Evolutionary conservation across 2,113 vertebrate species (phyloP).

Genomic region (Neoarius graeffei): DNA sequence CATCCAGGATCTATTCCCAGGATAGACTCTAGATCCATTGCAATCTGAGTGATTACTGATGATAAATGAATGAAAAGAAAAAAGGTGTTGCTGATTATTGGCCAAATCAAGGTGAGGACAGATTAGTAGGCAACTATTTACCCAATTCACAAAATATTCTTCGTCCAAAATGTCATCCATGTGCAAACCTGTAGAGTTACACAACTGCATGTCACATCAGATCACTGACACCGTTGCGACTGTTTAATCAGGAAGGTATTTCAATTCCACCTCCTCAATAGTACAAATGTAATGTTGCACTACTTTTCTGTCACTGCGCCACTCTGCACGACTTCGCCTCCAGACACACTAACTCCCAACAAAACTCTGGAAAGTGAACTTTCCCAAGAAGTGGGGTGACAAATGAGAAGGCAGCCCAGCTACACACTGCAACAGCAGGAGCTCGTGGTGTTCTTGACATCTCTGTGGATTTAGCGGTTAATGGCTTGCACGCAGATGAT

Average conservation of each 20-base stretch:
- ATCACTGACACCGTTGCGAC: background rate
- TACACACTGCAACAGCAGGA: conserved; percentile 19
- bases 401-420: conserved; percentile 20
- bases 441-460: conserved; percentile 24
- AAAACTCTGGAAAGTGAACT: conserved; percentile 29
- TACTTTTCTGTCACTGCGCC: background rate
- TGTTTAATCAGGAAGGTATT: background rate
- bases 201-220: background rate
- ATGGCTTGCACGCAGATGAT: conserved; percentile 22
- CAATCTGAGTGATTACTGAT: background rate
- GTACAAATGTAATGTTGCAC: conserved; percentile 11
- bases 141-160: background rate
- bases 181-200: background rate
- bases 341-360: background rate
- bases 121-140: background rate
- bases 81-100: background rate
- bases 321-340: background rate
- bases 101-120: background rate
- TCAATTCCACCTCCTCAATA: conserved; percentile 33
- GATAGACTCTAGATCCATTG: background rate
- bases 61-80: background rate
- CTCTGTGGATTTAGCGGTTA: background rate
- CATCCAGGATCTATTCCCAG: background rate
- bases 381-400: conserved; percentile 13
- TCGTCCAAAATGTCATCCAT: background rate